Evolutionary conservation across 2,888 invertebrate species (phyloP).

Genomic region (Melipona beecheii): DNA sequence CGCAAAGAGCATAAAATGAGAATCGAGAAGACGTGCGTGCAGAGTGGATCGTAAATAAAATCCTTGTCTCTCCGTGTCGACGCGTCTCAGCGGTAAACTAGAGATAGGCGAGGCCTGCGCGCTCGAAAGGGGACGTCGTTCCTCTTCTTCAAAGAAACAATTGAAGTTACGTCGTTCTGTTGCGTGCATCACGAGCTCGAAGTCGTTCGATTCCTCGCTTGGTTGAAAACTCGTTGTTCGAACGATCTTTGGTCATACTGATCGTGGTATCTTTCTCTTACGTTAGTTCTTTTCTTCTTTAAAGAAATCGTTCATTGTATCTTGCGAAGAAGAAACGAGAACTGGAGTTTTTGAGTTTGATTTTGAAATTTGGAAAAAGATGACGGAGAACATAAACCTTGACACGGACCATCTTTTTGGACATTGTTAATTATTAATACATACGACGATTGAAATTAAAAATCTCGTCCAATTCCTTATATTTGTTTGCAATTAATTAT

Average conservation of each 20-base stretch:
- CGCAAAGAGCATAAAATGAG: conserved; percentile 76
- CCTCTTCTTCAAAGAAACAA: background rate
- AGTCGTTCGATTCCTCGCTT: background rate
- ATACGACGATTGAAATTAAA: no score
- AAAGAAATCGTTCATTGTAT: no score
- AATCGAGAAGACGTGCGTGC: conserved; percentile 72
- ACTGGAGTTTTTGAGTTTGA: no score
- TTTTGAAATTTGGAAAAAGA: background rate
- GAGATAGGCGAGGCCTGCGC: conserved; percentile 25
- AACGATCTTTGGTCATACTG: background rate
- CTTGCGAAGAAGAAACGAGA: no score
- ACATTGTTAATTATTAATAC: no score
- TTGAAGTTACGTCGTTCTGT: background rate
- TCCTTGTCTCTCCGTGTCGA: conserved; percentile 70
- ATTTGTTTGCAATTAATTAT: no score
- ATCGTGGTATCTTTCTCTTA: no score
- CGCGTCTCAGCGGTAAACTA: conserved; percentile 34
- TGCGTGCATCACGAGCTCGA: background rate
- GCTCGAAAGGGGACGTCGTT: conserved; percentile 31
- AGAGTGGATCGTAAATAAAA: conserved; percentile 74
- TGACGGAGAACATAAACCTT: background rate
- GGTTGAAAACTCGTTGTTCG: background rate
- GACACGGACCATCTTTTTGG: no score
- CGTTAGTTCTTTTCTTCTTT: no score
- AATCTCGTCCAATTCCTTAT: no score